phyloP scores from a whole-genome alignment of 2,113 vertebrate genomes.

The Antidorcas marsupialis region DNA sequence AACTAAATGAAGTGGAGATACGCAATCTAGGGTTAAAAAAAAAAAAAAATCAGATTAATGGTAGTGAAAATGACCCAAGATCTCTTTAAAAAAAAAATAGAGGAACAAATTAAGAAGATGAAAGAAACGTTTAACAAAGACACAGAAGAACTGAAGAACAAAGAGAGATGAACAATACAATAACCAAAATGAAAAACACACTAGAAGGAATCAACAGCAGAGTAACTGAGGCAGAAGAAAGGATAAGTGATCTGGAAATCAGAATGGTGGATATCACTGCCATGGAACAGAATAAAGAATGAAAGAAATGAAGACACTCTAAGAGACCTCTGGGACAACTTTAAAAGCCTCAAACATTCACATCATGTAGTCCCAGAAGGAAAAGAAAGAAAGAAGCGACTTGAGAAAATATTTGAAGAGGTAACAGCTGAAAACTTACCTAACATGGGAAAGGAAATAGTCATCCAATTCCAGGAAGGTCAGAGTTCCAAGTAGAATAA shows the following conservation, averaged over 20 bases:
- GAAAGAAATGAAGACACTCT: neutral
- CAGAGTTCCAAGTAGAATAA: neutral
- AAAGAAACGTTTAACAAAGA: neutral
- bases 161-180: neutral
- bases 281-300: neutral
- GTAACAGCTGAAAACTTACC: neutral
- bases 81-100: neutral
- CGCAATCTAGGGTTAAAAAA: neutral
- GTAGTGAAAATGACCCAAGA: neutral
- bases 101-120: neutral
- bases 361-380: neutral
- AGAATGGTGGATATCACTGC: neutral
- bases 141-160: neutral
- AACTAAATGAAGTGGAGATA: neutral
- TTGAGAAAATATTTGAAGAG: neutral
- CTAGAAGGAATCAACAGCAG: neutral
- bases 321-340: neutral
- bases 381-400: neutral
- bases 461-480: neutral
- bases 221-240: neutral
- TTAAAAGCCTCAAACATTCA: neutral
- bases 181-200: neutral
- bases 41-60: neutral
- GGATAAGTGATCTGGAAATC: neutral
- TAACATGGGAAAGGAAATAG: neutral